Evolutionary conservation across 2,888 invertebrate genomes (phyloP).

Genomic region (Mimas tiliae): DNA sequence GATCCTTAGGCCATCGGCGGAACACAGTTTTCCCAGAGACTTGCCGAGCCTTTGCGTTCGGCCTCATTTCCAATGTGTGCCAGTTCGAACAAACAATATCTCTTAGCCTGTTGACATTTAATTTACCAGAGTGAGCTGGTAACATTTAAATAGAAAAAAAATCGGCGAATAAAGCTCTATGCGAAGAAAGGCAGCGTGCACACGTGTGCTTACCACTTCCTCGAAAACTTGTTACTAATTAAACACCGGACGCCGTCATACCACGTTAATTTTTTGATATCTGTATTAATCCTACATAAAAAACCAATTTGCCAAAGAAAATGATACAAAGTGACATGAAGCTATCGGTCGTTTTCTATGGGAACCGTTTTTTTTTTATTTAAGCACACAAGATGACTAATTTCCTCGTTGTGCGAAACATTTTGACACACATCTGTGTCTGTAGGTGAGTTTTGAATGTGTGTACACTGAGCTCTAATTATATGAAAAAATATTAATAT

Average conservation of each 20-base stretch:
- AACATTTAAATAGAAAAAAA: constrained; percentile 9
- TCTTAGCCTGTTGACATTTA: constrained; percentile 13
- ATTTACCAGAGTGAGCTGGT: constrained; percentile 2
- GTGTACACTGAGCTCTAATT: not conserved
- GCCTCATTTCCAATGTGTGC: not conserved
- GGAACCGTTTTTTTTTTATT: not conserved
- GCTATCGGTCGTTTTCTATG: not conserved
- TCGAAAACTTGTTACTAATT: not conserved
- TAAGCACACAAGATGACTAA: not conserved
- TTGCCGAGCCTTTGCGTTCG: not conserved
- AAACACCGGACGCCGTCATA: constrained; percentile 6
- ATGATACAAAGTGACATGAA: not conserved
- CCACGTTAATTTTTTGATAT: not conserved
- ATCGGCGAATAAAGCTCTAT: not conserved
- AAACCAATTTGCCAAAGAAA: not conserved
- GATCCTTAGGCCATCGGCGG: too few species aligned
- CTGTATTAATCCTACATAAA: not conserved
- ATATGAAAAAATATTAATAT: too few species aligned
- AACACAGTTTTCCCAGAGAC: too few species aligned
- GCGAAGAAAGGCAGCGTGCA: constrained; percentile 3
- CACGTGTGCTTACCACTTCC: not conserved
- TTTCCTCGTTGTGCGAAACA: not conserved
- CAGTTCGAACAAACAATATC: not conserved
- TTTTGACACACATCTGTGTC: not conserved
- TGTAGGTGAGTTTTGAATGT: not conserved